Conservation (phyloP, 2,113 vertebrate genomes). For the Marcusenius ussheri region DNA sequence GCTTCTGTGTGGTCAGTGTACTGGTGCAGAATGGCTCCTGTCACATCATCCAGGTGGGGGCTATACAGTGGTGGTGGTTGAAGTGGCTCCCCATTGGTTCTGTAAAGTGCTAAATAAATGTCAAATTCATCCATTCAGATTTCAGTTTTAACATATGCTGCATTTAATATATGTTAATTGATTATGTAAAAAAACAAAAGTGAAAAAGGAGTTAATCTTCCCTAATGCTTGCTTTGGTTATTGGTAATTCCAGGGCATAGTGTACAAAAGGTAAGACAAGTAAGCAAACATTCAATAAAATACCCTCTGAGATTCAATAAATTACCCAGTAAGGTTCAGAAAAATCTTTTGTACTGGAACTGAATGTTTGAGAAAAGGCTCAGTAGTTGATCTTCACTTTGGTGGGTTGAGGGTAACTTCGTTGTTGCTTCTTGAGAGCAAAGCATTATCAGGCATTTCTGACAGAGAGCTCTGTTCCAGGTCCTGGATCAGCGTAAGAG, state of each 20-base stretch:
- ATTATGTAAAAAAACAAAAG: background rate
- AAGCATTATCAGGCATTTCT: background rate
- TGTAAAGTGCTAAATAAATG: background rate
- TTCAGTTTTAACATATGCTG: background rate
- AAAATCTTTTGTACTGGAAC: background rate
- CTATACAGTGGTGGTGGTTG: background rate
- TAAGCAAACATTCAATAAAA: background rate
- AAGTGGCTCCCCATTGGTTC: background rate
- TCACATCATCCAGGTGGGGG: background rate
- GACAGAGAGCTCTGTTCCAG: constrained; percentile 1
- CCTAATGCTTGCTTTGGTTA: background rate
- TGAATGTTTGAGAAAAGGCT: background rate
- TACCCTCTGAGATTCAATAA: background rate
- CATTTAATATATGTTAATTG: background rate
- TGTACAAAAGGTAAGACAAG: background rate
- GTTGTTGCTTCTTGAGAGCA: background rate
- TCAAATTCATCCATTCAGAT: background rate
- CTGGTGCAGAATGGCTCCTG: background rate
- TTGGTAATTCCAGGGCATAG: background rate
- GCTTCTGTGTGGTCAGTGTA: background rate
- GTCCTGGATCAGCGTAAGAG: constrained; percentile 14
- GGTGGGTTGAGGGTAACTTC: background rate
- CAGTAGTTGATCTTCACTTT: background rate
- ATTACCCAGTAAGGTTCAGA: background rate
- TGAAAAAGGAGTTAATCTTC: background rate